These are phyloP conservation scores for Todus mexicanus DNA, from an alignment of 2,797 vertebrate species.

Conservation along the genomic window DNA sequence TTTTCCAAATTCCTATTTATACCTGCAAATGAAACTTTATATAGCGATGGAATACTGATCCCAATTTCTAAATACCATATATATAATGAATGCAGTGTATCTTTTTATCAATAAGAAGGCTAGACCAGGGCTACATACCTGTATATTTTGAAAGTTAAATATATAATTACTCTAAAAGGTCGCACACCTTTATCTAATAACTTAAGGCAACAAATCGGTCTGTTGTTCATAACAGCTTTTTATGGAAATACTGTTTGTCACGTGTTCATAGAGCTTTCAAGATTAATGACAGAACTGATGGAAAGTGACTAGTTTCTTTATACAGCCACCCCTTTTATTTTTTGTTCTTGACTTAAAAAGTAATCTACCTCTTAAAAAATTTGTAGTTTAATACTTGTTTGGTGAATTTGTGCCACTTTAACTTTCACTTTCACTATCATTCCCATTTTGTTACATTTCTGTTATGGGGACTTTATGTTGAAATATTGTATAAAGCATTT, in stretches of 20 bases:
- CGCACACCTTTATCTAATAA: conserved; percentile 29
- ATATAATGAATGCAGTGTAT: conserved; percentile 34
- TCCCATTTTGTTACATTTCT: conserved; percentile 82
- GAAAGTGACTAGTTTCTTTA: conserved; percentile 61
- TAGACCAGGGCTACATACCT: conserved; percentile 36
- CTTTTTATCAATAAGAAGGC: conserved; percentile 25
- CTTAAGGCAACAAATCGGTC: conserved; percentile 24
- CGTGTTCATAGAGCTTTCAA: background rate
- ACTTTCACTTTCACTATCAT: conserved; percentile 78
- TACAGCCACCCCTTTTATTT: conserved; percentile 43
- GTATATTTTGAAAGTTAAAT: conserved; percentile 43
- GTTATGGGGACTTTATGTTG: conserved; percentile 78
- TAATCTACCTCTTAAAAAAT: conserved; percentile 84
- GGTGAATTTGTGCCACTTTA: conserved; percentile 78
- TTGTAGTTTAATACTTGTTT: conserved; percentile 77
- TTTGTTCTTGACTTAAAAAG: conserved; percentile 73
- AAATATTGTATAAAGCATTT: conserved; percentile 82
- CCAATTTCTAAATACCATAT: conserved; percentile 39
- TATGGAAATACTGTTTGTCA: conserved; percentile 34
- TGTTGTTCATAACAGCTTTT: conserved; percentile 31
- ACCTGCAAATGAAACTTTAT: conserved; percentile 39
- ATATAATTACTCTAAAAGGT: conserved; percentile 29
- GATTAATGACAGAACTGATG: conserved; percentile 42
- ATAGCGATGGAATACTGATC: conserved; percentile 8
- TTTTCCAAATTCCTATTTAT: conserved; percentile 54